Evolutionary conservation across 1,140 invertebrate species (phyloP), one percentile per base, ranked within the genome.

Genomic region (Drosophila nasuta): DNA sequence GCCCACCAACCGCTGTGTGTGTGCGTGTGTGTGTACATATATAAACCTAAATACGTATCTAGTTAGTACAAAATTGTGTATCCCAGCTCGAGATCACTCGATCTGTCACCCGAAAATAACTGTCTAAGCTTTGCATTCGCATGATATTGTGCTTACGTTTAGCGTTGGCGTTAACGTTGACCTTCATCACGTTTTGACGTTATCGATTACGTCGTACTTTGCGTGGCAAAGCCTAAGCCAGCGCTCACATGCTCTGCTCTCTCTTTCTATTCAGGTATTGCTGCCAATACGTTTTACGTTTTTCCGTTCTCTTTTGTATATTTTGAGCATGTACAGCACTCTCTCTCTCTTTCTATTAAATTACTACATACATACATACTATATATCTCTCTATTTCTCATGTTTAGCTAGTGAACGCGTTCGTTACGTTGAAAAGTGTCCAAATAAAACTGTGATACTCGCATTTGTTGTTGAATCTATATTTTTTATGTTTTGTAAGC

Each of bases 401-500:
- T 87, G 82, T 86, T 88, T 88, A 80, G 79, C 66, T 86, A 86
- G 82, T 86, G 83, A 87, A 65, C 82, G 70, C 79, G 79, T 87
- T 83, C 79, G 79, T 87, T 83, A 71, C 81, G 72, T 79, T 90
- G 46, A 81, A 90, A 90, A 89, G 75, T 81, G 68, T 79, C 78
- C 60, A 81, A 25, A 81, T 51, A 76, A 71, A 64, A 82, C 63
- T 86, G 79, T 90, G 82, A 81, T 75, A 80, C 75, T 79, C 66
- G 80, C 79, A 79, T 87, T 85, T 72, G 66, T 79, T 76, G 76
- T 75, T 72, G 57, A 48, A 77, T 74, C 77, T 72, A 43, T 57
- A 43, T 57, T 79, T 75, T 75, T 77, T 66, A 66, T 56, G 66
- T 73, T 82, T 83, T 67, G 80, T 79, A 87, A 91, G 79, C 90